phyloP scores from a whole-genome alignment of 2,888 invertebrate species.

The Amphipoea lucens region DNA sequence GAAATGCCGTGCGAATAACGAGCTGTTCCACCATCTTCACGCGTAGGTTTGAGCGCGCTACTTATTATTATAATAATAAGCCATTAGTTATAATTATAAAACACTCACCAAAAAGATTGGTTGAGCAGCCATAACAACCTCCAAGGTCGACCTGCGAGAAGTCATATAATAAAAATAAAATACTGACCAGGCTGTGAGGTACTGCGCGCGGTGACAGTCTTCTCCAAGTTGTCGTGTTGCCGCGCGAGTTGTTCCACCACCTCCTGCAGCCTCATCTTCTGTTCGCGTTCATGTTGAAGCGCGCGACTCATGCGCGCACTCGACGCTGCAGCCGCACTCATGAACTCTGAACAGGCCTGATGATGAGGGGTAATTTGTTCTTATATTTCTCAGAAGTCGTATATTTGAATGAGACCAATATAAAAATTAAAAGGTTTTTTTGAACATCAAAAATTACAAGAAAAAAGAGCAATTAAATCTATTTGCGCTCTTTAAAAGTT shows the following conservation, averaged over 20 bases:
- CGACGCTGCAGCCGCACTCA: conserved; percentile 96
- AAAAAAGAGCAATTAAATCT: not conserved
- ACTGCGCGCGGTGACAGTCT: conserved; percentile 93
- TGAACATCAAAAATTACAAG: not conserved
- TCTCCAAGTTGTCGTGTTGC: conserved; percentile 98
- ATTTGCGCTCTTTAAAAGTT: not conserved
- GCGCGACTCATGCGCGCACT: conserved; percentile 98
- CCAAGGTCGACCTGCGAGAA: not conserved
- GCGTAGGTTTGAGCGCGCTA: not conserved
- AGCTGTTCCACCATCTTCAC: not conserved
- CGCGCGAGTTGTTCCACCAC: conserved; percentile 99
- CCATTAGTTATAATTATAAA: not conserved
- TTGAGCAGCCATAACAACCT: not conserved
- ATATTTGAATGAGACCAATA: not conserved
- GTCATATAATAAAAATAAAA: not conserved
- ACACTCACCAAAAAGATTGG: conserved; percentile 1
- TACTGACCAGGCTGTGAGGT: conserved; percentile 72
- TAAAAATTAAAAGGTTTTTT: not conserved
- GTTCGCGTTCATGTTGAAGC: conserved; percentile 98
- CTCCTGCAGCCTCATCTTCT: conserved; percentile 97
- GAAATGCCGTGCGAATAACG: not conserved
- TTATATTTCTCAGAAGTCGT: not conserved
- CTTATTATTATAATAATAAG: not conserved
- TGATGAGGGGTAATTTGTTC: not conserved
- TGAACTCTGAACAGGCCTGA: conserved; percentile 97